These are phyloP conservation scores for Mionectes olivaceus DNA, from an alignment of 2,797 vertebrate species.

Conservation along the genomic window DNA sequence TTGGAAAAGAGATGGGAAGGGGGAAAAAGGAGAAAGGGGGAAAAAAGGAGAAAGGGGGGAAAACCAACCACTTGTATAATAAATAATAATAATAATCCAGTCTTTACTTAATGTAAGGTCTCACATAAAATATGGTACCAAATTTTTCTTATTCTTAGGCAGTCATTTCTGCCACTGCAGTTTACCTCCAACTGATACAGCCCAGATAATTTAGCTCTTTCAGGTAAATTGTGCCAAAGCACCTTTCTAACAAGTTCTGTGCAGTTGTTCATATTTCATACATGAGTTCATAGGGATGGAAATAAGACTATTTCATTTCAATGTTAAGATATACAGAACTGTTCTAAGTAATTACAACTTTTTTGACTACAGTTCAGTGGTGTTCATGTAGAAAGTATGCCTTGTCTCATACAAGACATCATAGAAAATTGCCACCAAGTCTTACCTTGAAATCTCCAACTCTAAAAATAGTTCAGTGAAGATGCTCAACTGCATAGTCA, in stretches of 20 bases:
- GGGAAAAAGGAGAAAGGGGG: background rate
- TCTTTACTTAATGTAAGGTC: background rate
- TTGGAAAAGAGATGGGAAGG: fast-evolving
- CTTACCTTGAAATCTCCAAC: background rate
- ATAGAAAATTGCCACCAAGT: background rate
- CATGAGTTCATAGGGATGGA: background rate
- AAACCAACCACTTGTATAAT: too few relatives aligned
- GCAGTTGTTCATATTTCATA: background rate
- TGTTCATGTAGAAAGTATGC: background rate
- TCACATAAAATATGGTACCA: background rate
- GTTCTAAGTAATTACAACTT: background rate
- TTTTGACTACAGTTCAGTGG: background rate
- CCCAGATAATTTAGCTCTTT: background rate
- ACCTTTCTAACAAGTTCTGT: background rate
- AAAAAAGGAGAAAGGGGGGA: background rate
- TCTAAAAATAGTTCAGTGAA: background rate
- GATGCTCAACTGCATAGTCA: background rate
- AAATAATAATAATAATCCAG: background rate
- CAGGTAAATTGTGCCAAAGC: background rate
- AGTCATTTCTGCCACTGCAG: background rate
- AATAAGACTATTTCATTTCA: background rate
- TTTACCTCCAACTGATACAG: background rate
- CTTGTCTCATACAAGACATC: background rate
- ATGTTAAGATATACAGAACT: background rate
- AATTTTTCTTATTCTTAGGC: background rate